Evolutionary conservation across 1,140 invertebrate species (phyloP), one percentile per base, ranked within the genome.

Genomic region (Drosophila subpulchrella): DNA sequence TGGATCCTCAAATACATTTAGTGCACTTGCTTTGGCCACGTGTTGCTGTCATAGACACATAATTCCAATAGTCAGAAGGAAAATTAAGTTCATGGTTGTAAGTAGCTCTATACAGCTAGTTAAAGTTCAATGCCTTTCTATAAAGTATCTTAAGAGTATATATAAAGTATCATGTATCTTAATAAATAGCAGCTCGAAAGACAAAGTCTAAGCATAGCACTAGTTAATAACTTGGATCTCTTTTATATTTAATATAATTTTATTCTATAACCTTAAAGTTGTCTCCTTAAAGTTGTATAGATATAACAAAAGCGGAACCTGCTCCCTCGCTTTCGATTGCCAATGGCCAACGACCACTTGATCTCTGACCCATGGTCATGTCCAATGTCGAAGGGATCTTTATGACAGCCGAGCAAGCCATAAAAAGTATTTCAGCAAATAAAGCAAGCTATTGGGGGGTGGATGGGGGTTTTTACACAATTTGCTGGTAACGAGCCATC

Each of bases 401-500:
- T 75, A 75, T 70, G 60, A 59, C 59, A 68, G 61, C 61, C 55
- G 48, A 44, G 42, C 58, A 58, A 68, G 53, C 55, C 60, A 83
- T 55, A 82, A 74, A 65, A 72, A 53, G 38, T 55, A 57, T 70
- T 80, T 47, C 62, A 48, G 58, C 51, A 76, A 75, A 83, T 83
- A 81, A 74, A 81, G 73, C 53, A 81, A 70, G 68, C 24, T 17
- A 44, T 42, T 20, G 39, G 20, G 24, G 24, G 30, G 38, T 17
- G 65, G 51, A 32, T 54, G 54, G 54, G 42, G 57, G 65, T 75
- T 84, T 81, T 53, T 75, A 86, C 70, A 72, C 78, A 84, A 83
- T 80, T 84, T 62, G 60, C 62, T 53, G 47, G 57, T 66, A 75
- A 71, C 75, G 75, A 83, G 79, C 57, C 80, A 78, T 70, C 62